Evolutionary conservation across 2,888 invertebrate species (phyloP), one percentile per base, ranked within the genome.

Genomic region (Sclerodermus sp.): DNA sequence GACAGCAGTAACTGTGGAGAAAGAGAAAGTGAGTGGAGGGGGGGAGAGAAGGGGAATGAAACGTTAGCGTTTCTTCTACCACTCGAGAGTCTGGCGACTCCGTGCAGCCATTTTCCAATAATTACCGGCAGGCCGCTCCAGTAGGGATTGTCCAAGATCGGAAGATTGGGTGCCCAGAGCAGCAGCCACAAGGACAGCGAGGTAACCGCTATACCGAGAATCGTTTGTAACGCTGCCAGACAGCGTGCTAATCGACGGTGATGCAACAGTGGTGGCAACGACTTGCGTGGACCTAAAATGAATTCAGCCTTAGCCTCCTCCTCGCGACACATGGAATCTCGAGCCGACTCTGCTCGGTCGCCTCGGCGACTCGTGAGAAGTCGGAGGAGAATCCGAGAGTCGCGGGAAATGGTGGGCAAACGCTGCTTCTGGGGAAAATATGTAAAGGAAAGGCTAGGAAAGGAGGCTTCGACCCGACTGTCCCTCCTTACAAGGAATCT

Each of bases 111-210:
- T 30, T 30, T 30, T 34, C 4, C 4, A 34, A 38, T 44, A 57
- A 60, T 81, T 76, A 87, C 86, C 57, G 84, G 83, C 64, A 84
- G 75, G 34, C 84, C 86, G 65, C 86, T 85, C 83, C 86, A 85
- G 63, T 84, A 85, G 1, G 86, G 86, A 77, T 85, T 85, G 62
- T 87, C 84, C 55, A 81, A 76, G 48, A 81, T 72, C 46, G 82
- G 79, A 15, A 86, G 79, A 68, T 82, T 82, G 5, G 86, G 86
- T 13, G 85, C 81, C 80, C 85, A 83, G 17, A 85, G 63, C 14
- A 85, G 74, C 53, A 85, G 78, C 83, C 84, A 86, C 41, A 83
- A 72, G 1, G 85, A 81, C 44, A 86, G 62, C 15, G 82, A 79
- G 45, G 82, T 80, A 45, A 86, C 75, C 40, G 82, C 77, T 14